phyloP scores from a whole-genome alignment of 2,888 invertebrate species.

The Acheta domesticus region DNA sequence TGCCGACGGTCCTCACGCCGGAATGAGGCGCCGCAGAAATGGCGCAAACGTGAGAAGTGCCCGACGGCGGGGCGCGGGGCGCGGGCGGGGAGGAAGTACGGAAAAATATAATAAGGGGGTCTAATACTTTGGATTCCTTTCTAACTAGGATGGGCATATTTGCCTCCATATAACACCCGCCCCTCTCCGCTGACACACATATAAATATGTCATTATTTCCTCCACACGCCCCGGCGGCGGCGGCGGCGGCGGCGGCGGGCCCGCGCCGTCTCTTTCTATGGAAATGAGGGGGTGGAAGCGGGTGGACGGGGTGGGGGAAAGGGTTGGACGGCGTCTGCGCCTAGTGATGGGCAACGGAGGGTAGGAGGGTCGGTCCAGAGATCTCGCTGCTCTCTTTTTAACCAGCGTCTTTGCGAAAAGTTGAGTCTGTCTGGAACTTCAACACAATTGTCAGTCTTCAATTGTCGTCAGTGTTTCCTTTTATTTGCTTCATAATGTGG shows the following conservation, averaged over 20 bases:
- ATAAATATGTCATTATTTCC: conserved; percentile 18
- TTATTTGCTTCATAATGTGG: no score
- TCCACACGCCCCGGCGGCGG: background rate
- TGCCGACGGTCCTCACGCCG: conserved; percentile 3
- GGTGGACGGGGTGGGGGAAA: background rate
- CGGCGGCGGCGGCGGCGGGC: background rate
- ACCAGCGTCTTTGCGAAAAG: no score
- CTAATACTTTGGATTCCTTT: conserved; percentile 18
- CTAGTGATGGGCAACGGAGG: no score
- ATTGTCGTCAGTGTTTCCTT: no score
- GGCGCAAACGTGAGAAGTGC: background rate
- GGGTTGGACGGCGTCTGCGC: background rate
- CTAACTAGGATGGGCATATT: conserved; percentile 18
- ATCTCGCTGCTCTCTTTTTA: no score
- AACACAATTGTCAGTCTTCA: no score
- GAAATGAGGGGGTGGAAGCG: background rate
- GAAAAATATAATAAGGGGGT: conserved; percentile 18
- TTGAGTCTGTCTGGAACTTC: no score
- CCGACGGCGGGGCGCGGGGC: background rate
- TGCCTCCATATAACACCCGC: background rate
- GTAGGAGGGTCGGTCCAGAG: no score
- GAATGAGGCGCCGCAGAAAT: background rate
- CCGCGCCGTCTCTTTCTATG: background rate
- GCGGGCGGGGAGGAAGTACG: background rate
- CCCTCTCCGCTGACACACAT: conserved; percentile 9